Base-by-base conservation (phyloP, 2,113 vertebrate genomes). In the Pavo muticus region DNA sequence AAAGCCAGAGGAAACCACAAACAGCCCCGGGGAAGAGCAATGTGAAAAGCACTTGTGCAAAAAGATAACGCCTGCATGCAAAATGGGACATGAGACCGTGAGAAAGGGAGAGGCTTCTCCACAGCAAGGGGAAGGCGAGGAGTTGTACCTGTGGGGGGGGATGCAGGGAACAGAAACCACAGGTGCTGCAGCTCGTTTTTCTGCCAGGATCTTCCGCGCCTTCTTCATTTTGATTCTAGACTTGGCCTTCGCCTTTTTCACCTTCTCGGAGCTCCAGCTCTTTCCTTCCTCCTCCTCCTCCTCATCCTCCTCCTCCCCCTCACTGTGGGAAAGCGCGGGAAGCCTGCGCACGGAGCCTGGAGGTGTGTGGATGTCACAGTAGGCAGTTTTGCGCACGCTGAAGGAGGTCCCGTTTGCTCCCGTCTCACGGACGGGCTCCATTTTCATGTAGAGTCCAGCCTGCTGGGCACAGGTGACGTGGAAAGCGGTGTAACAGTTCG, bases 401-500 rank as follows among this genome's bases (percentile, higher is more conserved):
- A 99, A 99, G 18, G 99, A 99, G 37, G 99, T 99, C 30, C 99
- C 99, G 0, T 99, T 99, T 93, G 99, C 99, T 2, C 99, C 99
- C 0, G 99, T 99, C 97, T 99, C 99, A 50, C 99, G 97, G 91
- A 99, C 99, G 0, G 99, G 99, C 97, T 99, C 99, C 99, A 99
- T 99, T 95, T 99, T 99, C 99, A 99, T 99, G 94, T 99, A 99
- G 30, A 99, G 98, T 84, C 99, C 99, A 2, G 99, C 99, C 97
- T 99, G 99, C 98, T 99, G 99, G 40, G 99, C 99, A 0, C 99
- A 99, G 35, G 99, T 99, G 89, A 99, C 99, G 0, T 99, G 99
- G 98, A 99, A 99, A 89, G 99, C 99, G 0, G 99, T 99, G 97
- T 99, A 99, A 96, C 99, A 99, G 97, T 99, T 99, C 81, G 99